Evolutionary conservation across 1,140 invertebrate genomes (phyloP), one percentile per base, ranked within the genome.

Genomic region (Lamellibrachia luymesi): DNA sequence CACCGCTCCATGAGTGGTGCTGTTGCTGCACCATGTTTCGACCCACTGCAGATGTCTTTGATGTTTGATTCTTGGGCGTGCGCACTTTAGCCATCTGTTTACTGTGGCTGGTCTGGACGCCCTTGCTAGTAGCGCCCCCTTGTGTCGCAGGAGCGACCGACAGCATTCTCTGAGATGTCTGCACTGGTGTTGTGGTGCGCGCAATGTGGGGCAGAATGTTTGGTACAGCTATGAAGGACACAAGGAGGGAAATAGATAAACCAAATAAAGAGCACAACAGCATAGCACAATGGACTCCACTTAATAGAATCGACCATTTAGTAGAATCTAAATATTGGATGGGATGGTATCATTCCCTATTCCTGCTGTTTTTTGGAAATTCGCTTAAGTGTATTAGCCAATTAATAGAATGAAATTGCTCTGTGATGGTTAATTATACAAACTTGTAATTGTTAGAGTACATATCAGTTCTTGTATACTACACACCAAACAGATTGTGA

Each of bases 181-280:
- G 38, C 90, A 50, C 2, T 10, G 64, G 64, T 17, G 64, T 80
- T 80, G 64, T 80, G 64, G 90, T 49, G 10, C 90, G 90, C 10
- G 90, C 27, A 13, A 51, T 91, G 49, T 91, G 90, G 17, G 92
- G 92, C 50, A 92, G 51, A 50, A 92, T 92, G 92, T 92, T 92
- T 27, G 92, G 50, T 13, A 92, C 92, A 7, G 50, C 92, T 91
- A n/a, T 4, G 27, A n/a, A 38, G 50, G 64, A 80, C 13, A 80
- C 64, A 80, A 80, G 52, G 52, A 56, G 2, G 1, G 64, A 80
- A 17, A 80, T 38, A 38, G 0, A 38, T 38, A 38, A 38, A 38
- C 38, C 38, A 38, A 38, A 38, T 38, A 38, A 38, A 38, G 38
- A 38, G 38, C 38, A 38, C 38, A 38, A 38, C 38, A 38, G 38